phyloP scores from a whole-genome alignment of 2,113 vertebrate species.

The Archocentrus centrarchus region DNA sequence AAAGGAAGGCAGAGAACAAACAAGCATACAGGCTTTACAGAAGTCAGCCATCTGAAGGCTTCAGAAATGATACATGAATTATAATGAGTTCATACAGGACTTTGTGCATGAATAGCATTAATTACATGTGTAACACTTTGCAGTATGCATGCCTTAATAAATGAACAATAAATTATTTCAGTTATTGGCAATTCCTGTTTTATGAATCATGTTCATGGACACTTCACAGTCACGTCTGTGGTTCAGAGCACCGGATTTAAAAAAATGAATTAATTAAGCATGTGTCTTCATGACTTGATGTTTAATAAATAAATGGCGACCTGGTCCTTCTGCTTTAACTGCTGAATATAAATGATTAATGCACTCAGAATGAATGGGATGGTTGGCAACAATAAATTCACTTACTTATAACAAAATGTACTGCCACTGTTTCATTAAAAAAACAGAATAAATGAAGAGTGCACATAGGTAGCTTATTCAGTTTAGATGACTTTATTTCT shows the following conservation, averaged over 20 bases:
- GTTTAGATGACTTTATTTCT: no score
- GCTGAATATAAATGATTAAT: neutral
- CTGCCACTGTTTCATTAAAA: neutral
- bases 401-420: neutral
- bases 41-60: conserved; percentile 4
- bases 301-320: neutral
- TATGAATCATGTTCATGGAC: neutral
- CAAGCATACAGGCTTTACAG: neutral
- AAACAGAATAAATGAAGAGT: neutral
- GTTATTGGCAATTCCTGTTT: neutral
- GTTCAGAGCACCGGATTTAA: neutral
- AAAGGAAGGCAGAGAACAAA: neutral
- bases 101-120: conserved; percentile 4
- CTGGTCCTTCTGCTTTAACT: neutral
- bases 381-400: neutral
- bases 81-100: neutral
- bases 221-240: neutral
- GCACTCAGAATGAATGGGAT: neutral
- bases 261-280: neutral
- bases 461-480: neutral
- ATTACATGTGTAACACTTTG: neutral
- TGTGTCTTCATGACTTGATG: neutral
- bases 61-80: neutral
- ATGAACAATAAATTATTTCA: neutral
- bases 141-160: neutral